phyloP scores from a whole-genome alignment of 1,140 invertebrate species.

The Scaptomyza montana region DNA sequence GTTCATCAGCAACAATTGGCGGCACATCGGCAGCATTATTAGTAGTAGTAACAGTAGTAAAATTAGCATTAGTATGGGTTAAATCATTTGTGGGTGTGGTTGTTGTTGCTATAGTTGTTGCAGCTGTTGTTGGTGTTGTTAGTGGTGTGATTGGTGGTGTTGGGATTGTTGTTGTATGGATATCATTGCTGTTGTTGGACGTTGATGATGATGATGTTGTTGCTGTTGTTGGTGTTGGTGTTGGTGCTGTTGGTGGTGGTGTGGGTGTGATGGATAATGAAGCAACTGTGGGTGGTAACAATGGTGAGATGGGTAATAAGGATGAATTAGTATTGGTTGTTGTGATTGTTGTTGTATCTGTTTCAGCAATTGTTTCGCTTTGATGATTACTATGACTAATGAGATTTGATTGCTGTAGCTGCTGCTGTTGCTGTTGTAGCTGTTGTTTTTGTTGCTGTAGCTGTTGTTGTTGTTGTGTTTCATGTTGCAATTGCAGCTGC shows the following conservation, averaged over 20 bases:
- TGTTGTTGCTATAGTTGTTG: conserved; percentile 45
- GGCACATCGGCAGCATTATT: conserved; percentile 72
- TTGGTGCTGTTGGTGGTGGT: conserved; percentile 49
- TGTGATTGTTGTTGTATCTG: conserved; percentile 30
- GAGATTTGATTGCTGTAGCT: conserved; percentile 33
- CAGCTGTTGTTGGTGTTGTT: conserved; percentile 43
- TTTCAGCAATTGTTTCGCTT: conserved; percentile 2
- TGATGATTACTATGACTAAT: conserved; percentile 43
- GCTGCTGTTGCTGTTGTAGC: conserved; percentile 34
- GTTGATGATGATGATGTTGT: conserved; percentile 28
- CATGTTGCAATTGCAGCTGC: conserved; percentile 44
- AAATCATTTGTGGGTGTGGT: conserved; percentile 56
- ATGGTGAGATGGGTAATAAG: conserved; percentile 75
- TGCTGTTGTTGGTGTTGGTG: conserved; percentile 40
- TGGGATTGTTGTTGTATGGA: conserved; percentile 49
- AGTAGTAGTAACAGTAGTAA: conserved; percentile 78
- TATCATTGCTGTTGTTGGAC: conserved; percentile 38
- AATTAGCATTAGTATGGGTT: conserved; percentile 82
- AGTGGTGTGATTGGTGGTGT: conserved; percentile 39
- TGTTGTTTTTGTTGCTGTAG: conserved; percentile 50
- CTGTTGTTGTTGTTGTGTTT: conserved; percentile 48
- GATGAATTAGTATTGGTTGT: conserved; percentile 68
- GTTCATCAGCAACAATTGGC: conserved; percentile 38
- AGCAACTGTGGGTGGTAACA: conserved; percentile 75
- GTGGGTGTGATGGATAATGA: conserved; percentile 67